Evolutionary conservation across 2,888 invertebrate genomes (phyloP), one percentile per base, ranked within the genome.

Genomic region (Blastobasis adustella): DNA sequence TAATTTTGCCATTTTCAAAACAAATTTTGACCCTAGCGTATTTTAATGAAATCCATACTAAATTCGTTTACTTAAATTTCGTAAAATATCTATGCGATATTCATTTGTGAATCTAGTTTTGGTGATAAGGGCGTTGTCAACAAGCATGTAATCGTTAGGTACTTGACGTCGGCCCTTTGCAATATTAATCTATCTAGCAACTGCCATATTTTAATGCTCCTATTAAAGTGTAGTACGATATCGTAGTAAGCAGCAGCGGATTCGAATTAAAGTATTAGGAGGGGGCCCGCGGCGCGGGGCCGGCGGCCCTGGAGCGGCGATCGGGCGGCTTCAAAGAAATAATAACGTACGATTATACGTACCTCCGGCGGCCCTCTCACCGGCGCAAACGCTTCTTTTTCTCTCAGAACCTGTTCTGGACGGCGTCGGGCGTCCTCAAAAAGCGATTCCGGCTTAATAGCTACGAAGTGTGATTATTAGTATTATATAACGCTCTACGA

Each of bases 281-380:
- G 57, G 59, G 54, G 57, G 58, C 60, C 23, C 58, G 46, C 44
- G 40, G 53, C 65, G 67, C 66, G 64, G 37, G 8, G n/a, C 62
- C 63, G 61, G 65, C 65, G 66, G 75, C 67, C 79, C 80, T 82
- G 41, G 7, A 66, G 73, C 79, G 46, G 36, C 65, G 66, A 74
- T 67, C 79, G 80, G 82, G 9, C 8, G 66, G 73, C 79, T 73
- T 82, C 82, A 84, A 84, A 84, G 82, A 65, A 68, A 73, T 79
- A 83, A 82, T 82, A 82, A 82, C 77, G 79, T 74, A 80, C 79
- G 77, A 82, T 83, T 82, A 81, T 69, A 63, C 69, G 63, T 63
- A 61, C 63, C 66, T 68, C 59, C 62, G 71, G 67, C 64, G 67
- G 54, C 70, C 73, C 75, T 73, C 76, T 71, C 73, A 74, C 73